Evolutionary conservation across 2,888 invertebrate species (phyloP).

Genomic region (Palloptera scutellata): DNA sequence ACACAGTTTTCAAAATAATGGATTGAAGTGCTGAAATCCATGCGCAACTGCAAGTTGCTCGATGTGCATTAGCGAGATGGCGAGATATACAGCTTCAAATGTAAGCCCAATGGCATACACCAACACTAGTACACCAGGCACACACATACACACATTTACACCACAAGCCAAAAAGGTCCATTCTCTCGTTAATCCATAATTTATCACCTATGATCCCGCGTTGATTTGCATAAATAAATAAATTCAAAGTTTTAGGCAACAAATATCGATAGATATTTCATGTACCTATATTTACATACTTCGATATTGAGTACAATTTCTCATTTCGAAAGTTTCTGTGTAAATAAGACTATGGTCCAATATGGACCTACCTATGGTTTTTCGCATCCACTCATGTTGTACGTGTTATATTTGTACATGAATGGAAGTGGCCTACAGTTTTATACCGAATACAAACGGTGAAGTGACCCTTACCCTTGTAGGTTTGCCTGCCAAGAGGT

Average conservation of each 20-base stretch:
- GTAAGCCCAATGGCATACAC: neutral
- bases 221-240: slow-evolving; percentile 39
- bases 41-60: slow-evolving; percentile 25
- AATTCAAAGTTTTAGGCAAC: slow-evolving; percentile 33
- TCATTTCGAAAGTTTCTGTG: too few species aligned
- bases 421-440: too few species aligned
- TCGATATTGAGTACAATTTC: too few species aligned
- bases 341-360: too few species aligned
- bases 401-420: too few species aligned
- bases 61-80: too few species aligned
- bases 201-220: slow-evolving; percentile 47
- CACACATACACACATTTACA: neutral
- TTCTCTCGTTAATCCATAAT: slow-evolving; percentile 44
- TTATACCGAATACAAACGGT: too few species aligned
- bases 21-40: slow-evolving; percentile 40
- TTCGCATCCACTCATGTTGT: too few species aligned
- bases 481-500: too few species aligned
- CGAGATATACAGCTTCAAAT: neutral
- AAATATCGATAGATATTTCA: neutral
- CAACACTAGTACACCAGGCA: neutral
- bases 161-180: slow-evolving; percentile 28
- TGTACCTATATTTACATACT: too few species aligned
- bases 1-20: slow-evolving; percentile 15
- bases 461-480: too few species aligned
- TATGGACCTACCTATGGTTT: too few species aligned